Conservation (phyloP, 2,888 invertebrate genomes). For the Dermolepida albohirtum region DNA sequence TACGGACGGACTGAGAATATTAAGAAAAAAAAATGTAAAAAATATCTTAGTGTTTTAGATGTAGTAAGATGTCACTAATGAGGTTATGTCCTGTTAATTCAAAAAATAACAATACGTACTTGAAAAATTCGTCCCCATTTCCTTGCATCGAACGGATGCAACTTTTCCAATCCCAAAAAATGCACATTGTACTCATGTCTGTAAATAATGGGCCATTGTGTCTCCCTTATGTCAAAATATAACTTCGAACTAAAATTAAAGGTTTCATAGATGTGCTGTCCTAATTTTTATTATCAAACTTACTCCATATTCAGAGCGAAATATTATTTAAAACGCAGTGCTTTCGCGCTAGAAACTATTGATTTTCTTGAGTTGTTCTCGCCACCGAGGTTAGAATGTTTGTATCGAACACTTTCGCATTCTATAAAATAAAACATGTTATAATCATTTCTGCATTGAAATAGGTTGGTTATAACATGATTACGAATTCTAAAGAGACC, state of each 20-base stretch:
- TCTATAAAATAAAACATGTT: constrained; percentile 23
- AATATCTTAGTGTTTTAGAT: no score
- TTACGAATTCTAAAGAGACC: no score
- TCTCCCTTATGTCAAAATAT: constrained; percentile 69
- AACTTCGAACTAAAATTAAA: constrained; percentile 55
- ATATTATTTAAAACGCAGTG: constrained; percentile 6
- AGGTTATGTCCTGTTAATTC: no score
- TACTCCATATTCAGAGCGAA: constrained; percentile 44
- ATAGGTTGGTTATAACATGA: no score
- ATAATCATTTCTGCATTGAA: not conserved
- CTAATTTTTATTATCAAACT: constrained; percentile 31
- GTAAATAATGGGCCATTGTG: constrained; percentile 85
- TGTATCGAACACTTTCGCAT: constrained; percentile 27
- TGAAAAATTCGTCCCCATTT: constrained; percentile 86
- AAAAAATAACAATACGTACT: constrained; percentile 62
- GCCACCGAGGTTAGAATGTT: constrained; percentile 35
- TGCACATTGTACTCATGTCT: constrained; percentile 82
- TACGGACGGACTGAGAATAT: no score
- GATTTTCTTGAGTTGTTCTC: constrained; percentile 8
- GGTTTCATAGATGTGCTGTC: not conserved
- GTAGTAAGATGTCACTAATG: no score
- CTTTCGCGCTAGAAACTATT: constrained; percentile 31
- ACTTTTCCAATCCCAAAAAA: constrained; percentile 83
- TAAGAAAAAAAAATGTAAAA: no score
- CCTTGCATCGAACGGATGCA: constrained; percentile 89